These are phyloP conservation scores for Macrosteles quadrilineatus DNA, from an alignment of 1,140 invertebrate species.

Conservation along the genomic window DNA sequence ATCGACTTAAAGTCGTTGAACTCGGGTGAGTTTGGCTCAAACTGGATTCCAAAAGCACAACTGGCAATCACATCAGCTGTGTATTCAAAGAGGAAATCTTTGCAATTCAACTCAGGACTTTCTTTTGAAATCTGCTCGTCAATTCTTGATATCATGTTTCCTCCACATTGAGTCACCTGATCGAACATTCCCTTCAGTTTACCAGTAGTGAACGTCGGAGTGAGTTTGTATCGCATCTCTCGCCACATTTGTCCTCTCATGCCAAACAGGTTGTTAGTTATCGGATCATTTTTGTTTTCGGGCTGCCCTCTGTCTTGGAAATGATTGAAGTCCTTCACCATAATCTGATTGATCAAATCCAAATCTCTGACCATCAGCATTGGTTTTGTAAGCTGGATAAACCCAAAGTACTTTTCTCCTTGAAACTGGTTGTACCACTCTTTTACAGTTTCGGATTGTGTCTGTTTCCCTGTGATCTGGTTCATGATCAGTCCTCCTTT, in stretches of 20 bases:
- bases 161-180: constrained; percentile 44
- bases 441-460: neutral
- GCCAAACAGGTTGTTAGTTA: constrained; percentile 12
- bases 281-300: constrained; percentile 33
- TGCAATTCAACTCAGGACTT: constrained; percentile 36
- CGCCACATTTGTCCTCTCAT: constrained; percentile 34
- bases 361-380: constrained; percentile 57
- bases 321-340: constrained; percentile 57
- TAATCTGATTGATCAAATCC: constrained; percentile 55
- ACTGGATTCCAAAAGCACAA: constrained; percentile 43
- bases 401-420: constrained; percentile 43
- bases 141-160: constrained; percentile 40
- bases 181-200: constrained; percentile 56
- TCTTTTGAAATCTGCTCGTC: constrained; percentile 39
- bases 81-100: constrained; percentile 29
- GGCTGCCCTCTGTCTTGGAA: constrained; percentile 55
- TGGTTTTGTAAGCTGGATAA: constrained; percentile 46
- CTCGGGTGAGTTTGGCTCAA: constrained; percentile 29
- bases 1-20: neutral
- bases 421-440: constrained; percentile 38
- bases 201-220: constrained; percentile 54
- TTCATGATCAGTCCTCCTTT: neutral
- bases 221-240: constrained; percentile 46
- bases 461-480: constrained; percentile 4
- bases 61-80: constrained; percentile 43